Conservation (phyloP, 2,888 invertebrate species). For the Drosophila kuntzei region DNA sequence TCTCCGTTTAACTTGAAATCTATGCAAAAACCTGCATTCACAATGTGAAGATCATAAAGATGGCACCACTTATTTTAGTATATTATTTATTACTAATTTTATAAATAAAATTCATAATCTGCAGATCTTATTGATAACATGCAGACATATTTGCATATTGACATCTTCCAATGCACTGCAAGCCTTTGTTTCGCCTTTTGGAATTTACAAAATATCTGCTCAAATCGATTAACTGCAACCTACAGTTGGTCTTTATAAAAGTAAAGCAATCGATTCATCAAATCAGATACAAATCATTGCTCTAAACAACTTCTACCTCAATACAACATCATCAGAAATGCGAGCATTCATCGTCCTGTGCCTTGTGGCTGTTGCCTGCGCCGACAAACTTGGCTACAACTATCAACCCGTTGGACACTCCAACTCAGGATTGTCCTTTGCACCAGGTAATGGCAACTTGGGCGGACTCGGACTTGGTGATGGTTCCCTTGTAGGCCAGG, state of each 20-base stretch:
- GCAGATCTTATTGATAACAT: constrained; percentile 33
- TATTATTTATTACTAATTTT: constrained; percentile 65
- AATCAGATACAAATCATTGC: constrained; percentile 56
- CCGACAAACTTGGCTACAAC: constrained; percentile 66
- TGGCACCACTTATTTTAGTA: constrained; percentile 40
- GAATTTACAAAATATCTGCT: constrained; percentile 19
- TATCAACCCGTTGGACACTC: constrained; percentile 69
- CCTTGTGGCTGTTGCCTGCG: constrained; percentile 57
- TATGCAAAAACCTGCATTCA: constrained; percentile 57
- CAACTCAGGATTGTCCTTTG: constrained; percentile 55
- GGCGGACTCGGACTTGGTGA: constrained; percentile 4
- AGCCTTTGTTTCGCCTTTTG: constrained; percentile 17
- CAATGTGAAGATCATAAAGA: constrained; percentile 43
- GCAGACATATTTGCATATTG: constrained; percentile 6
- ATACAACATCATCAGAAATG: constrained; percentile 52
- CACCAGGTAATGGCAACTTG: constrained; percentile 50
- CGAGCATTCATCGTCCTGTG: constrained; percentile 69
- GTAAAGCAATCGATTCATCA: constrained; percentile 13
- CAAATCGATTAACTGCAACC: constrained; percentile 28
- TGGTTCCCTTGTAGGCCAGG: constrained; percentile 16
- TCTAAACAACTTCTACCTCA: constrained; percentile 38
- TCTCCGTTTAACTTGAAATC: constrained; percentile 24
- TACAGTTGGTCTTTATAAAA: constrained; percentile 60
- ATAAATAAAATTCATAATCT: constrained; percentile 42
- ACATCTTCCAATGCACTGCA: constrained; percentile 35